These are phyloP conservation scores for Caenorhabditis briggsae DNA, from an alignment of 1,140 invertebrate species.

Conservation along the genomic window DNA sequence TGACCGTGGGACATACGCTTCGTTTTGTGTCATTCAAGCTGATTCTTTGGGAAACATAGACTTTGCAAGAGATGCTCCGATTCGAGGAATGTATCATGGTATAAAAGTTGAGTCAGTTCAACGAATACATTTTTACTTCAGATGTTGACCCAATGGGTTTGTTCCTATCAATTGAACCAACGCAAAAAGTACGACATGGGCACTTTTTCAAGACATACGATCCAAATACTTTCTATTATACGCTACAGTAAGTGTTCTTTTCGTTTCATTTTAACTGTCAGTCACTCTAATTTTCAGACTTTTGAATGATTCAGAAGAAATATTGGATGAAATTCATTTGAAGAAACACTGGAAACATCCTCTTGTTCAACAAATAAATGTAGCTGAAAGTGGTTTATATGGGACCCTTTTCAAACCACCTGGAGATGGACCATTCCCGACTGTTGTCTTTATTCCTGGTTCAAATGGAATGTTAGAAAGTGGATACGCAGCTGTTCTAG, in stretches of 20 bases:
- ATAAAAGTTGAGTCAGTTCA: not conserved
- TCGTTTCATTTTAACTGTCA: too few relatives aligned
- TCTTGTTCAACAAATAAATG: not conserved
- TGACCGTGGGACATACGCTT: not conserved
- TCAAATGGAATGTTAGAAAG: not conserved
- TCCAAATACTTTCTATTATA: conserved; percentile 12
- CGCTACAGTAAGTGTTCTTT: not conserved
- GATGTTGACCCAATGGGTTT: conserved; percentile 32
- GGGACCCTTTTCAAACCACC: conserved; percentile 25
- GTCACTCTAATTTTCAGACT: not conserved
- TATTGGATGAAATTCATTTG: not conserved
- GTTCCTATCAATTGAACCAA: conserved; percentile 8
- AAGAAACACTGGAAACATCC: conserved; percentile 46
- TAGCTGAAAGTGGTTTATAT: not conserved
- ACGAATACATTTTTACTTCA: not conserved
- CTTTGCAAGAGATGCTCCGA: not conserved
- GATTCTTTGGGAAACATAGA: conserved; percentile 15
- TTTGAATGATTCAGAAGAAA: not conserved
- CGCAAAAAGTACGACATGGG: not conserved
- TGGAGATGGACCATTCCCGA: conserved; percentile 7
- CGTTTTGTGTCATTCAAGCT: conserved; percentile 28
- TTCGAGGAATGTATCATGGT: conserved; percentile 17
- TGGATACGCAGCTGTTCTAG: conserved; percentile 33
- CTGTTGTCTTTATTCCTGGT: not conserved
- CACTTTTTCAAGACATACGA: conserved; percentile 6